These are phyloP conservation scores for Himalopsyche phryganea DNA, from an alignment of 1,140 invertebrate species.

Conservation along the genomic window DNA sequence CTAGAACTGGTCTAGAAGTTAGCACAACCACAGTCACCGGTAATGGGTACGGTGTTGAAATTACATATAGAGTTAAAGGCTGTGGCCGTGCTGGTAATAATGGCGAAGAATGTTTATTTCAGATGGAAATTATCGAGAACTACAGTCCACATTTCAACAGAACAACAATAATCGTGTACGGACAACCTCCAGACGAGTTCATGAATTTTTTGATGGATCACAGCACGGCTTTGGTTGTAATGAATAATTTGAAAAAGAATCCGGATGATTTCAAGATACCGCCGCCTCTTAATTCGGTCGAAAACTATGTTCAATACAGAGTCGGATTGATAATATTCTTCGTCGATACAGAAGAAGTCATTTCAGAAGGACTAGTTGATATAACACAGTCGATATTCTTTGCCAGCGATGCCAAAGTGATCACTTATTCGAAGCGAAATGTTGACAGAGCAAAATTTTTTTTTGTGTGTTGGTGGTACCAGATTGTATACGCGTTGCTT, in stretches of 20 bases:
- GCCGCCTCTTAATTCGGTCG: not conserved
- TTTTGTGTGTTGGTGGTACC: constrained; percentile 15
- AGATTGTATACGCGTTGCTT: constrained; percentile 8
- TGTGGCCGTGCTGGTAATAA: no score
- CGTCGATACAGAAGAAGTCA: not conserved
- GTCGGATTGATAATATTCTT: constrained; percentile 10
- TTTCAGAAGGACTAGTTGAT: constrained; percentile 1
- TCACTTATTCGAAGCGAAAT: not conserved
- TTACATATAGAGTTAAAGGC: no score
- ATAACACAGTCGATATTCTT: constrained; percentile 8
- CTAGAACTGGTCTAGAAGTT: no score
- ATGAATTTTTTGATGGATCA: constrained; percentile 9
- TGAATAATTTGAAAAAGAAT: not conserved
- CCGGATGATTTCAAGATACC: not conserved
- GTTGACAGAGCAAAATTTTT: not conserved
- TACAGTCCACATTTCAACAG: constrained; percentile 7
- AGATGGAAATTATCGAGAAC: constrained; percentile 16
- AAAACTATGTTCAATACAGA: constrained; percentile 12
- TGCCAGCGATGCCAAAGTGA: constrained; percentile 6
- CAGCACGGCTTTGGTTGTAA: not conserved
- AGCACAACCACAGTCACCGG: no score
- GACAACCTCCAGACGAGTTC: constrained; percentile 2
- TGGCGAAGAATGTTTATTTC: not conserved
- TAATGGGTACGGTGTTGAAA: no score
- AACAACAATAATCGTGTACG: constrained; percentile 18